Base-by-base conservation (phyloP, 1,140 invertebrate species). In the Pissodes strobi region DNA sequence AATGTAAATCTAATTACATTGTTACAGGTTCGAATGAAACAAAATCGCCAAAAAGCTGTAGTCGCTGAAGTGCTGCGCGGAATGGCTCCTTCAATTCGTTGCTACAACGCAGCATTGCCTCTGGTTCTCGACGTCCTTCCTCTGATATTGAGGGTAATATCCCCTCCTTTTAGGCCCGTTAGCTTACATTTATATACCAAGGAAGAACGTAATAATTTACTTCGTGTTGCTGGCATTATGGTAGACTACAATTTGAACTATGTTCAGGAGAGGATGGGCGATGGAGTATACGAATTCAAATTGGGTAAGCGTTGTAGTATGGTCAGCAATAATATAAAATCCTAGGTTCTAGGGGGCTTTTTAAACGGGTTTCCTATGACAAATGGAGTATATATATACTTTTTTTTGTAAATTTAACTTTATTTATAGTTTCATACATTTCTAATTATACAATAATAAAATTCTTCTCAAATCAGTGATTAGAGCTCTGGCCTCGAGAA, bases 221-320 rank as follows among this genome's bases (percentile, higher is more conserved):
- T 78, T 0, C 79, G 86, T 18, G 85, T 94, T n/a, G 87, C 97
- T 1, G 82, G 87, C 56, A 84, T 91, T 0, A 93, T 98, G 92
- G 85, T 95, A 27, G 89, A 93, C 74, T 93, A 95, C 76, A 94
- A 93, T 64, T 79, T 98, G 49, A 90, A 87, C 17, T 95, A 94
- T 78, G 81, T 87, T 1, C 95, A 97, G 79, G 88, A 92, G 56
- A 87, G 89, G 43, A 83, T 81, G 3, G 67, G 78, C 0, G 92
- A 96, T 67, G 93, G 93, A 43, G 85, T 83, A 37, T 96, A 94
- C 78, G 81, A 82, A 2, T 96, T 90, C 75, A 81, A 87, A 39
- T 76, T 97, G 1, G 94, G 97, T 76, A 93, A 93, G 55, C n/a
- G n/a, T n/a, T n/a, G n/a, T n/a, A n/a, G n/a, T n/a, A n/a, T n/a